Evolutionary conservation across 2,888 invertebrate genomes (phyloP).

Genomic region (Orthosia cruda): DNA sequence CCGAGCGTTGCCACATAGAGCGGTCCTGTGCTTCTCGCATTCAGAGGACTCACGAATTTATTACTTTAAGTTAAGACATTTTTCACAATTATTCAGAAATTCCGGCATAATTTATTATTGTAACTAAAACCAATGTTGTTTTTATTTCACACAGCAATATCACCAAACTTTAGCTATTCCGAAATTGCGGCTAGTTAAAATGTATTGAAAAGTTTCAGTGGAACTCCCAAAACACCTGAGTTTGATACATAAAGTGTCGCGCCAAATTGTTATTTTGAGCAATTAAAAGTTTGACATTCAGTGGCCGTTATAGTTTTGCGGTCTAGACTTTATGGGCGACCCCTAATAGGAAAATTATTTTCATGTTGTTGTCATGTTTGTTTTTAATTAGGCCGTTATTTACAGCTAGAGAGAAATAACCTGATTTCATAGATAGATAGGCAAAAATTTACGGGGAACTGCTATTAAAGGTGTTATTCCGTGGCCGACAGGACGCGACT

Average conservation of each 20-base stretch:
- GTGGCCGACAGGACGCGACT: too few species aligned
- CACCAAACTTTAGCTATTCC: conserved; percentile 20
- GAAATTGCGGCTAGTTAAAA: conserved; percentile 15
- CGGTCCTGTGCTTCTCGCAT: not conserved
- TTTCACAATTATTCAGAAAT: too few species aligned
- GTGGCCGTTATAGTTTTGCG: conserved; percentile 9
- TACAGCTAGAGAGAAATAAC: not conserved
- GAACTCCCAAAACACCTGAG: conserved; percentile 36
- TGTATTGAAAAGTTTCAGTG: conserved; percentile 38
- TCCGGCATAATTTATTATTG: not conserved
- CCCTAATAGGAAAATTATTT: not conserved
- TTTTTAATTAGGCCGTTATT: not conserved
- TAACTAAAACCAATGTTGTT: not conserved
- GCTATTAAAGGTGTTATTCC: too few species aligned
- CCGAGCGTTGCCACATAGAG: not conserved
- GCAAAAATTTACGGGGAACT: too few species aligned
- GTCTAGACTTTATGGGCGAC: not conserved
- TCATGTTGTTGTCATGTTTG: not conserved
- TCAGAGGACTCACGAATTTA: too few species aligned
- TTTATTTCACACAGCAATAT: conserved; percentile 4
- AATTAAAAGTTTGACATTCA: conserved; percentile 43
- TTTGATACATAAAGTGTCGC: conserved; percentile 23
- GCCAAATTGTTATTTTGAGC: conserved; percentile 33
- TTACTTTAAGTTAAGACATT: too few species aligned
- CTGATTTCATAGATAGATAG: too few species aligned